A percentile compares a stretch with the other conserved stretches of the same genome.
phyloP scores from a whole-genome alignment of 2,888 invertebrate genomes.

The Dasypogon diadema region DNA sequence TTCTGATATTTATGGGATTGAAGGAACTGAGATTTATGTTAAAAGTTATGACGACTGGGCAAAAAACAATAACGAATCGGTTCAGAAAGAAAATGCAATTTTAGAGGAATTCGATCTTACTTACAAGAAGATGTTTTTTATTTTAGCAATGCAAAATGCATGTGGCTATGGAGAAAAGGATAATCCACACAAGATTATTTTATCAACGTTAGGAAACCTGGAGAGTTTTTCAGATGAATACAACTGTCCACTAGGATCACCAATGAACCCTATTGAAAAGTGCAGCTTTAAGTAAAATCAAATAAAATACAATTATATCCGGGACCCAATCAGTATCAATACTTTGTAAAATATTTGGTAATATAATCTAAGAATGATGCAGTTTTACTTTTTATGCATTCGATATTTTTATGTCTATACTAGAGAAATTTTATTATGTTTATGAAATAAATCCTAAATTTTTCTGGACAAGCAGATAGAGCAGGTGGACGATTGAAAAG shows the following conservation, averaged over 20 bases:
- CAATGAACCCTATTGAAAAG: constrained; percentile 29
- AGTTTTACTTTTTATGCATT: no score
- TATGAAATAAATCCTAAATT: no score
- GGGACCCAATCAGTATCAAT: no score
- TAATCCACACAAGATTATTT: constrained; percentile 19
- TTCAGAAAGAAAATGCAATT: constrained; percentile 17
- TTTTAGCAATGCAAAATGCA: constrained; percentile 26
- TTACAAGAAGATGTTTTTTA: constrained; percentile 1
- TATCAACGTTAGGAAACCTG: constrained; percentile 23
- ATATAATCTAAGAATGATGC: no score
- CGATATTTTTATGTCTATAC: no score
- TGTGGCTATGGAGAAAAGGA: constrained; percentile 24
- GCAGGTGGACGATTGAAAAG: no score
- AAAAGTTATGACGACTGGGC: constrained; percentile 18
- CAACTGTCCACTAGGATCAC: constrained; percentile 1
- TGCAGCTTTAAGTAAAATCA: constrained; percentile 1
- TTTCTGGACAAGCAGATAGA: no score
- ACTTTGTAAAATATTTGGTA: no score
- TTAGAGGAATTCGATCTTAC: constrained; percentile 23
- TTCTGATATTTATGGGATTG: constrained; percentile 23
- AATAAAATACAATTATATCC: no score
- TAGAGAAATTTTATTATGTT: no score
- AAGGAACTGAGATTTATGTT: constrained; percentile 28
- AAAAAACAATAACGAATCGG: not conserved
- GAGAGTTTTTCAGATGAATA: constrained; percentile 8